Evolutionary conservation across 2,888 invertebrate genomes (phyloP), one percentile per base, ranked within the genome.

Genomic region (Drosophila crucigera): DNA sequence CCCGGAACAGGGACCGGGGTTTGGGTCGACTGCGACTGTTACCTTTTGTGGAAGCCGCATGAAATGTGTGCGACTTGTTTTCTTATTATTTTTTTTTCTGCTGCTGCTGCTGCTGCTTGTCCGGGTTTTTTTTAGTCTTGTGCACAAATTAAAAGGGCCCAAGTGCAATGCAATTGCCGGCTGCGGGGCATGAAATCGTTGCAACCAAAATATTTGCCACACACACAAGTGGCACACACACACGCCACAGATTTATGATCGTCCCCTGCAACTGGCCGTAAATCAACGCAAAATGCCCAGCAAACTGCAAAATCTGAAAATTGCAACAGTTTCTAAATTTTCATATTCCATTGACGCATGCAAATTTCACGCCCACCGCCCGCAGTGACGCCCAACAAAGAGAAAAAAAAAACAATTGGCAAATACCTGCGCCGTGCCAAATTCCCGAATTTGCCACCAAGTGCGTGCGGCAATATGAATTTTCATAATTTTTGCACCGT

Each of bases 11-110:
- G 53, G 59, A 60, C 30, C 37, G 39, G 53, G 55, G 52, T 49
- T 61, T 53, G 47, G 61, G 68, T 52, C 50, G 63, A 14, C 59
- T 67, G 65, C 73, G 62, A 52, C 78, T 79, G 68, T 83, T 83
- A 82, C 88, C 72, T 88, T 84, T 85, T 85, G 90, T 86, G 77
- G 80, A 80, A 78, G 81, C 81, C 79, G 83, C 89, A 91, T 91
- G 92, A 92, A 91, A 91, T 91, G 92, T 91, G 92, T 92, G 92
- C 68, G 92, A 92, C 80, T 85, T 88, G 86, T 83, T 82, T 62
- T 73, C 52, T 54, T 43, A 33, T 33, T n/a, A n/a, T 41, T 66
- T 61, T 62, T 53, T 47, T 53, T 50, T 59, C 68, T 53, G 30
- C 35, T 54, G 19, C 62, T 41, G n/a, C 41, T 41, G 41, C 43